Base-by-base conservation (phyloP, 2,888 invertebrate species). In the Pristionchus fissidentatus region DNA sequence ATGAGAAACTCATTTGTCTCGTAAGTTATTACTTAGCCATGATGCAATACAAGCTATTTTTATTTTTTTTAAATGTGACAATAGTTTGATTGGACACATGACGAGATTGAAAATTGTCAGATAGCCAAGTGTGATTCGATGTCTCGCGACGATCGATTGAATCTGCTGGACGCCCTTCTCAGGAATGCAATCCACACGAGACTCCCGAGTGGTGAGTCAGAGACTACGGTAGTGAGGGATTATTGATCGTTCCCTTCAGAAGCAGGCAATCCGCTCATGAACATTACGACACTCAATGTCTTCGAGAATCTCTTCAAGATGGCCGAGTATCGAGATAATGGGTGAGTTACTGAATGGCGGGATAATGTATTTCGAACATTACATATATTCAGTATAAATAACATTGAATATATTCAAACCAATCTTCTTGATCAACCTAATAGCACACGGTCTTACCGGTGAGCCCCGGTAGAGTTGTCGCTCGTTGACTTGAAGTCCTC, bases 91-190 rank as follows among this genome's bases (percentile, higher is more conserved):
- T 10, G 38, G 35, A 66, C 43, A 7, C 7, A 10, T 43, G 41
- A 2, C 41, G 43, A 2, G n/a, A 75, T 8, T 75, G 46, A 13
- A 19, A 7, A 29, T 60, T 43, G 26, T 49, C 70, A 77, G 77
- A 52, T 77, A 32, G 32, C 49, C 32, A 32, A 77, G n/a, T 77
- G 77, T 77, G 77, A 77, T 32, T 49, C 49, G 19, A 29, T 77
- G 1, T 32, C 46, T 35, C 22, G 32, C n/a, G 29, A 29, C 29
- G 77, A 77, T 77, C 46, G 77, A 49, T 41, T 77, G 13, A 46
- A 49, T 52, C 52, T 77, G 10, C n/a, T 77, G 10, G 77, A 77
- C 49, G 49, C 38, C 26, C 52, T 77, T 8, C 29, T 77, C 4
- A 77, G 26, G 10, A 77, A 46, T 49, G 77, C 77, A 0, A 77